Conservation (phyloP, 1,140 invertebrate genomes). For the Cydia pomonella region DNA sequence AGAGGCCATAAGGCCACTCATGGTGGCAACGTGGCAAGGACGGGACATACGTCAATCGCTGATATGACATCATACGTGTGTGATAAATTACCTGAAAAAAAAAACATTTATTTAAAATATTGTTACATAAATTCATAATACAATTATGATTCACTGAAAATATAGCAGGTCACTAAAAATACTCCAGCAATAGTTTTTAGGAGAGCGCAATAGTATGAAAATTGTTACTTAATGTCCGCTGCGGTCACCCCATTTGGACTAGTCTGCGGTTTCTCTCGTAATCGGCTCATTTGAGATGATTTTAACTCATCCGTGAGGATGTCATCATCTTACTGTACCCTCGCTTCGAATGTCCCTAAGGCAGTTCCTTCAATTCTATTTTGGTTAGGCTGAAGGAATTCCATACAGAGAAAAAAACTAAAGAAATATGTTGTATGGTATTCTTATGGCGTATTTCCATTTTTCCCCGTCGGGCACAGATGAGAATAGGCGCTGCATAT, state of each 20-base stretch:
- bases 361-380: no score
- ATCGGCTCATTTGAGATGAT: background rate
- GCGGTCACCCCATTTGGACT: background rate
- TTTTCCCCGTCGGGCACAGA: no score
- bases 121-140: background rate
- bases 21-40: background rate
- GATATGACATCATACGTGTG: background rate
- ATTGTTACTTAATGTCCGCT: background rate
- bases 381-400: no score
- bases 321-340: constrained; percentile 3
- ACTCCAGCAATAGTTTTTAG: no score
- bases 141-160: no score
- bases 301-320: background rate
- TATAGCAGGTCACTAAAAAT: no score
- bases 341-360: background rate
- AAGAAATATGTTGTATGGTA: no score
- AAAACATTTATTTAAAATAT: background rate
- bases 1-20: constrained; percentile 5
- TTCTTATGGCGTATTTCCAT: no score
- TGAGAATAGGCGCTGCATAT: no score
- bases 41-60: background rate
- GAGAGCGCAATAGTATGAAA: constrained; percentile 3
- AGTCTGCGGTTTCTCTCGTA: background rate
- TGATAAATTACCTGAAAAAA: background rate
- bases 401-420: no score